Conservation (phyloP, 37 sponge, comb jelly and placozoan species). For the Sycon ciliatum region DNA sequence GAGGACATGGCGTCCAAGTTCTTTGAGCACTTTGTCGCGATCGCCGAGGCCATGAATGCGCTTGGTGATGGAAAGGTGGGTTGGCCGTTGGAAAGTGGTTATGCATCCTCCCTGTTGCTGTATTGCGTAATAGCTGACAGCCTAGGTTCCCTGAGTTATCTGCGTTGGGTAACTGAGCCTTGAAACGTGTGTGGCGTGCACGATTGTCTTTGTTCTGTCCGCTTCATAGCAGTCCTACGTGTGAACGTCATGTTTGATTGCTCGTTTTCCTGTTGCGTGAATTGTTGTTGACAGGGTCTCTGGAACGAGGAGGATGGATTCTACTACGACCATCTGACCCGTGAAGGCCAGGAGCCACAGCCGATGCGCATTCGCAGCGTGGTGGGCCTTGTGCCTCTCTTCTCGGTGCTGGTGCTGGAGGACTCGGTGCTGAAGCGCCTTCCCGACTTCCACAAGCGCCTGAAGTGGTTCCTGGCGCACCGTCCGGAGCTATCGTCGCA, state of each 20-base stretch:
- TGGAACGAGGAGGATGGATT: slow-evolving; percentile 91
- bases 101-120: no score
- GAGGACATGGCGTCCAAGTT: slow-evolving; percentile 99
- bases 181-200: no score
- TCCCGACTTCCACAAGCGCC: slow-evolving; percentile 68
- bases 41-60: slow-evolving; percentile 87
- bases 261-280: no score
- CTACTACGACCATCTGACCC: slow-evolving; percentile 80
- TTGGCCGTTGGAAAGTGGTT: neutral
- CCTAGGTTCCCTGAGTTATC: no score
- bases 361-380: slow-evolving; percentile 77
- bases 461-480: slow-evolving; percentile 86
- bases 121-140: no score
- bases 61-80: slow-evolving; percentile 46
- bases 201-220: no score
- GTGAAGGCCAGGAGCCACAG: slow-evolving; percentile 26
- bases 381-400: slow-evolving; percentile 92
- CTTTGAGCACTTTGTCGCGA: slow-evolving; percentile 91
- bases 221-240: no score
- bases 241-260: no score
- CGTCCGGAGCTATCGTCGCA: no score
- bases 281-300: slow-evolving; percentile 60
- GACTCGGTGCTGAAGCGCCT: slow-evolving; percentile 74
- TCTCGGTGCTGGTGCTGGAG: slow-evolving; percentile 83
- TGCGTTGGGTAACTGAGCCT: no score